Conservation (phyloP, 1,140 invertebrate species). For the Armadillidium nasatum region DNA sequence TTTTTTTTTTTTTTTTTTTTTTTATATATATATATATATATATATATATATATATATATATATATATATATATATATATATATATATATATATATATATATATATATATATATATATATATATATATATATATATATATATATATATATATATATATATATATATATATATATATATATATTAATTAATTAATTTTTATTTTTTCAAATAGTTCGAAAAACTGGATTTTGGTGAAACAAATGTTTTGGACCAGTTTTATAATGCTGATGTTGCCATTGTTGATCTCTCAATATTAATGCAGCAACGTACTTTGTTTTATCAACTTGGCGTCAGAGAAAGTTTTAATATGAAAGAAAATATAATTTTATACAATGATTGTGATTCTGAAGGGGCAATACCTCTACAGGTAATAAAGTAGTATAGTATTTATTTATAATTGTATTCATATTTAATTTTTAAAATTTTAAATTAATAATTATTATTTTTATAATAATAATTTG, state of each 20-base stretch:
- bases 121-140: too few relatives aligned
- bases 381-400: constrained; percentile 75
- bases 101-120: too few relatives aligned
- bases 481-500: too few relatives aligned
- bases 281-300: constrained; percentile 87
- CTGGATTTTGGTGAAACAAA: constrained; percentile 61
- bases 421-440: too few relatives aligned
- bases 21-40: too few relatives aligned
- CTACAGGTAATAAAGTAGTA: constrained; percentile 62
- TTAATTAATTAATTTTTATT: constrained; percentile 37
- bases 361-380: constrained; percentile 82
- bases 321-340: constrained; percentile 93
- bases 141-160: constrained; percentile 28
- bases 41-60: too few relatives aligned
- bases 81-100: too few relatives aligned
- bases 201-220: constrained; percentile 56
- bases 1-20: too few relatives aligned
- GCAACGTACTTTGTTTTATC: constrained; percentile 89
- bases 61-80: too few relatives aligned
- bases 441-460: too few relatives aligned
- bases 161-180: background rate
- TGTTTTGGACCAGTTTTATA: constrained; percentile 66
- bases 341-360: constrained; percentile 99
- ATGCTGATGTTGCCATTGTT: constrained; percentile 95
- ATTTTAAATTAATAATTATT: too few relatives aligned